Conservation (phyloP, 2,113 vertebrate genomes). For the Osmerus eperlanus region DNA sequence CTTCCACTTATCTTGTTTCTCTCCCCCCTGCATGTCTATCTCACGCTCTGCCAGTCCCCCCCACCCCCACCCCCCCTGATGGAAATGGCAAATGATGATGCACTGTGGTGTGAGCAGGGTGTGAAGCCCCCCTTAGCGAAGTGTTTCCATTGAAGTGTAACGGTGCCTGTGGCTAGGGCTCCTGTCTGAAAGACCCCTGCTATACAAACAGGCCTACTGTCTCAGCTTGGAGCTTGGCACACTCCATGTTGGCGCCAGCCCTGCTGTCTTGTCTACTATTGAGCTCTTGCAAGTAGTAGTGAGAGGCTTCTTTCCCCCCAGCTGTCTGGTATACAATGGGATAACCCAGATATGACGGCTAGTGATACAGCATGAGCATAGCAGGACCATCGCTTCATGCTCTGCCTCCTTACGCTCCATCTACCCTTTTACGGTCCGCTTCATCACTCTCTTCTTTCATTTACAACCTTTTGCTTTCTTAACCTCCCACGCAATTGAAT, state of each 20-base stretch:
- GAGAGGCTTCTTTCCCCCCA: constrained; percentile 14
- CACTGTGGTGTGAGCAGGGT: constrained; percentile 1
- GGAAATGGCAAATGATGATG: constrained; percentile 1
- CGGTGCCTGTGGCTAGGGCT: constrained; percentile 50
- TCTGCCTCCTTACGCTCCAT: too few relatives aligned
- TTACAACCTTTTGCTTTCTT: too few relatives aligned
- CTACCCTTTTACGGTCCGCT: too few relatives aligned
- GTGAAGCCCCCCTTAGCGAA: constrained; percentile 2
- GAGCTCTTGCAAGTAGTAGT: constrained; percentile 25
- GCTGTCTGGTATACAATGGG: constrained; percentile 5
- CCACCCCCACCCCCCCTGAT: not conserved
- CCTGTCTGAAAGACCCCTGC: constrained; percentile 41
- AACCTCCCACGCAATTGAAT: too few relatives aligned
- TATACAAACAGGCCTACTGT: constrained; percentile 53
- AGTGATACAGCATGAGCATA: too few relatives aligned
- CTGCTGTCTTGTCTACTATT: constrained; percentile 30
- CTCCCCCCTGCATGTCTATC: constrained; percentile 33
- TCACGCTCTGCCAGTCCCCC: not conserved
- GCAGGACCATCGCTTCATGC: too few relatives aligned
- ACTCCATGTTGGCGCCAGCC: constrained; percentile 39
- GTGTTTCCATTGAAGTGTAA: constrained; percentile 45
- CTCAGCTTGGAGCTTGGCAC: constrained; percentile 50
- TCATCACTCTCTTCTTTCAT: too few relatives aligned
- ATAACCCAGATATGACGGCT: not conserved
- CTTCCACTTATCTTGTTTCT: not conserved